Percentiles rank a stretch among this genome's conserved stretches.
phyloP scores from a whole-genome alignment of 2,113 vertebrate genomes.

The Halcyon malimbica region DNA sequence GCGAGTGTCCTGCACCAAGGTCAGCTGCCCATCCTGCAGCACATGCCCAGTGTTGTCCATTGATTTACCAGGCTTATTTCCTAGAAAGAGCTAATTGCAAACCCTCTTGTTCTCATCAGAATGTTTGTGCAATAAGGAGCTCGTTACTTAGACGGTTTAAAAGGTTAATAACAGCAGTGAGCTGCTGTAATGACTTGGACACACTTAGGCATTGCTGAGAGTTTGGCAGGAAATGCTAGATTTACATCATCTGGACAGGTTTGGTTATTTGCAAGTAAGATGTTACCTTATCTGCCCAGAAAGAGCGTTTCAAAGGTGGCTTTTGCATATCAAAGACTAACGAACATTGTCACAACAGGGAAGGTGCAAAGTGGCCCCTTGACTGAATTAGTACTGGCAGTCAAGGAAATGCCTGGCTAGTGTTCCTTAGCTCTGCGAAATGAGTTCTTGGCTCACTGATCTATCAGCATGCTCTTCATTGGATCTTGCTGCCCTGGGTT shows the following conservation, averaged over 20 bases:
- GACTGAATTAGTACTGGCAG: not conserved
- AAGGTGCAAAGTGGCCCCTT: not conserved
- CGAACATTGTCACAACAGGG: not conserved
- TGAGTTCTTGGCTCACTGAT: not conserved
- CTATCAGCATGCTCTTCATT: not conserved
- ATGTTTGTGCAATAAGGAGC: not conserved
- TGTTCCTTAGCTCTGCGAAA: not conserved
- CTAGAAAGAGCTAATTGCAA: not conserved
- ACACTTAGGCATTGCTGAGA: not conserved
- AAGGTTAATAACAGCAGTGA: constrained; percentile 1
- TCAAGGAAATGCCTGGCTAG: not conserved
- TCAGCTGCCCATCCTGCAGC: accelerated
- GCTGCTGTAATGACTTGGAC: not conserved
- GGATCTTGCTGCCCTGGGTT: not conserved
- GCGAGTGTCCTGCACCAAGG: accelerated
- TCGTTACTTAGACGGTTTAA: not conserved
- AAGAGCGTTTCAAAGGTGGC: not conserved
- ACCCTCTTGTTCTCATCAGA: not conserved
- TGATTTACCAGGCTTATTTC: accelerated
- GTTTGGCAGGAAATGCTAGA: not conserved
- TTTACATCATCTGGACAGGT: not conserved
- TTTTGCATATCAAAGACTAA: not conserved
- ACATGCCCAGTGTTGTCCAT: not conserved
- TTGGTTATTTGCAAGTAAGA: not conserved
- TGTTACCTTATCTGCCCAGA: not conserved